Evolutionary conservation across 1,140 invertebrate genomes (phyloP).

Genomic region (Teleopsis dalmanni): DNA sequence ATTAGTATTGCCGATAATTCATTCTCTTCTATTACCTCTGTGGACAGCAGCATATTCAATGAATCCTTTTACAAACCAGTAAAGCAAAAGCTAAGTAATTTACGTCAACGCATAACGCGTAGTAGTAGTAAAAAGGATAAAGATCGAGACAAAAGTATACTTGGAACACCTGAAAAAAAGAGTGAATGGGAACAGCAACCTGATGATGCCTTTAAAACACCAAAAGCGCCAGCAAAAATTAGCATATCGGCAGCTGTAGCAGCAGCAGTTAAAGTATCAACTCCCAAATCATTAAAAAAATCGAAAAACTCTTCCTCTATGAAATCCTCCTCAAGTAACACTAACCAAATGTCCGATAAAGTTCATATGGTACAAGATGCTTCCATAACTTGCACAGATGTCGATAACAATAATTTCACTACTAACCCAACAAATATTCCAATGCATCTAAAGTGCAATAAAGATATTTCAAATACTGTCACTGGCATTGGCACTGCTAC

Average conservation of each 20-base stretch:
- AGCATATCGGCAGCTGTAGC: slow-evolving; percentile 6
- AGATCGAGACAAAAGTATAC: neutral
- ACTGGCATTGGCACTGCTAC: slow-evolving; percentile 2
- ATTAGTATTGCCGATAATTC: slow-evolving; percentile 28
- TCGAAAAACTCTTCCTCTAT: no score
- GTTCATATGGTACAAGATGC: no score
- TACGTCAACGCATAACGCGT: slow-evolving; percentile 30
- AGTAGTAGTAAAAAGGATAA: slow-evolving; percentile 29
- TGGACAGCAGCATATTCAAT: slow-evolving; percentile 33
- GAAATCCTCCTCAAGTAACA: no score
- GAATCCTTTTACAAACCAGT: slow-evolving; percentile 37
- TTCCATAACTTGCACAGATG: no score
- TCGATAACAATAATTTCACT: no score
- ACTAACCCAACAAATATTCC: no score
- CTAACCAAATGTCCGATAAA: no score
- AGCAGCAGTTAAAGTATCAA: slow-evolving; percentile 7
- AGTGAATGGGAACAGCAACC: slow-evolving; percentile 15
- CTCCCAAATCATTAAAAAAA: slow-evolving; percentile 8
- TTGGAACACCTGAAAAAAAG: slow-evolving; percentile 6
- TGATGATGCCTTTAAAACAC: slow-evolving; percentile 35
- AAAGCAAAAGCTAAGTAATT: slow-evolving; percentile 32
- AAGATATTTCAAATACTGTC: neutral
- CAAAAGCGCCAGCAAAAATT: slow-evolving; percentile 27
- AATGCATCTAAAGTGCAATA: no score
- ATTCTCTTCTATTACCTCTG: slow-evolving; percentile 30